These are phyloP conservation scores for Plodia interpunctella DNA, from an alignment of 1,140 invertebrate genomes.

Conservation along the genomic window DNA sequence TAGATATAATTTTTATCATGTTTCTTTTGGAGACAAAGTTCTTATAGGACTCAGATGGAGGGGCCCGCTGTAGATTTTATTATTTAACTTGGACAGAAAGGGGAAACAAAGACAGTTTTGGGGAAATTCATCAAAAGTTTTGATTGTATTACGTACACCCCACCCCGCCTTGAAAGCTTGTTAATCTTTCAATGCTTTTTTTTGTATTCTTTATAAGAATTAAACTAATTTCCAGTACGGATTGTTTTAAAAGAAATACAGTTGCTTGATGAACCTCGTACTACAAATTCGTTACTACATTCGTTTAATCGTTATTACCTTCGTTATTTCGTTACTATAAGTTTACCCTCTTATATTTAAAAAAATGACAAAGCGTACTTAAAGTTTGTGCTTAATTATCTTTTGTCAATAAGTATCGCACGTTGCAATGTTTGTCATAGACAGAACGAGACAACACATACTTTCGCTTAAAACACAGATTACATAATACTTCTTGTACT, in stretches of 20 bases:
- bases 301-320: too few species aligned
- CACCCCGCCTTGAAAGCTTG: constrained; percentile 47
- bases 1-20: constrained; percentile 29
- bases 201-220: constrained; percentile 23
- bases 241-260: not conserved
- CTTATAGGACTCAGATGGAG: constrained; percentile 33
- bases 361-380: too few species aligned
- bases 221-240: not conserved
- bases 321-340: too few species aligned
- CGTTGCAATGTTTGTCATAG: too few species aligned
- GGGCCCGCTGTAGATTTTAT: constrained; percentile 46
- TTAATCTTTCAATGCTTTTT: constrained; percentile 47
- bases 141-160: constrained; percentile 62
- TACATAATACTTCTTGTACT: too few species aligned
- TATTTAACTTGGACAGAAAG: constrained; percentile 58
- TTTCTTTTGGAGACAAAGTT: constrained; percentile 27
- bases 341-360: too few species aligned
- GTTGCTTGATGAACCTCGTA: not conserved
- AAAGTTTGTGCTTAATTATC: too few species aligned
- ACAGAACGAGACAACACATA: too few species aligned
- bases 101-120: constrained; percentile 63
- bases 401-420: too few species aligned
- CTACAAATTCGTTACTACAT: not conserved
- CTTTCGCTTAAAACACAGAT: too few species aligned
- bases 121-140: constrained; percentile 71